A percentile compares a stretch with the other conserved stretches of the same genome.
These are phyloP conservation scores for Melanostoma mellinum DNA, from an alignment of 2,888 invertebrate species.

Conservation along the genomic window DNA sequence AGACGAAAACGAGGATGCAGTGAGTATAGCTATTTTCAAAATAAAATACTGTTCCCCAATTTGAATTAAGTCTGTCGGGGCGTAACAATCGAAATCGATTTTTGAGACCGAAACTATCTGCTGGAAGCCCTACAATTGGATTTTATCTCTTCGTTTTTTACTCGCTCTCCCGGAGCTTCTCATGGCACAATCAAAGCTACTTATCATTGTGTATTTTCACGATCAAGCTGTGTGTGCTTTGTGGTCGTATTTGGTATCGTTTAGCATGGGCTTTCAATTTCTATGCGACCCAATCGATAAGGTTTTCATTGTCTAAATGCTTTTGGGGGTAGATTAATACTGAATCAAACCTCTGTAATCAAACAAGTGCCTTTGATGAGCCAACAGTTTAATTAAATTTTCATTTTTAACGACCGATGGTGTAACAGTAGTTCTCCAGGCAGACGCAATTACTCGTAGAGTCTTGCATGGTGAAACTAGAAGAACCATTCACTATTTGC, in stretches of 20 bases:
- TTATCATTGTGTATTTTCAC: too few relatives aligned
- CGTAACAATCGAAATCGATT: conserved; percentile 14
- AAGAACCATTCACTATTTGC: too few relatives aligned
- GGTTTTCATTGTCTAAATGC: conserved; percentile 1
- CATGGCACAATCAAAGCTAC: not conserved
- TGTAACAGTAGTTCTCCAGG: not conserved
- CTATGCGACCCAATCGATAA: too few relatives aligned
- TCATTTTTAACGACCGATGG: conserved; percentile 17
- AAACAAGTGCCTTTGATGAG: conserved; percentile 25
- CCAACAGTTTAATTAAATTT: conserved; percentile 51
- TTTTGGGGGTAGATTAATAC: conserved; percentile 10
- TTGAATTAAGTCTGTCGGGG: conserved; percentile 6
- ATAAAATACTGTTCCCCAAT: not conserved
- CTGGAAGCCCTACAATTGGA: conserved; percentile 7
- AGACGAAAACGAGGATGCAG: conserved; percentile 91
- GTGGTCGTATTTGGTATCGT: too few relatives aligned
- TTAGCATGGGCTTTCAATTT: too few relatives aligned
- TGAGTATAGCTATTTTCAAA: conserved; percentile 80
- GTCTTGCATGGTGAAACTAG: too few relatives aligned
- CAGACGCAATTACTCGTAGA: too few relatives aligned
- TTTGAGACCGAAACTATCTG: not conserved
- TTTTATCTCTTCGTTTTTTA: conserved; percentile 8
- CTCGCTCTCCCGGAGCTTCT: not conserved
- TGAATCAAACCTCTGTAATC: conserved; percentile 34
- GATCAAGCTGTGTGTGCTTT: too few relatives aligned